A percentile compares a stretch with the other conserved stretches of the same genome.
These are phyloP conservation scores for Drosophila bifasciata DNA, from an alignment of 1,140 invertebrate species.

Conservation along the genomic window DNA sequence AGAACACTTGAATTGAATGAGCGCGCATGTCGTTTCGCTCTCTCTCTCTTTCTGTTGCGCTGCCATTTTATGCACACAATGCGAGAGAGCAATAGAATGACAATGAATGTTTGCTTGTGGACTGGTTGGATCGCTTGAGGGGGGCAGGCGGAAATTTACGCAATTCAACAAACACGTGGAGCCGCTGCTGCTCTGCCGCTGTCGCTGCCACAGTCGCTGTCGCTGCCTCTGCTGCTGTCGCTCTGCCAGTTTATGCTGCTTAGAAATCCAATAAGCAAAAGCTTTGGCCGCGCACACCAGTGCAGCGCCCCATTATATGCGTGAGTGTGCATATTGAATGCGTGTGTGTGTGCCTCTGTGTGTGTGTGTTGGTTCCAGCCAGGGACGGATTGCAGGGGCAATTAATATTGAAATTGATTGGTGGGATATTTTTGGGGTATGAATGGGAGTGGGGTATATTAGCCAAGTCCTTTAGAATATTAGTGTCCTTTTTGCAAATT, in stretches of 20 bases:
- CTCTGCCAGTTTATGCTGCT: conserved; percentile 37
- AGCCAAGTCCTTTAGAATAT: too few relatives aligned
- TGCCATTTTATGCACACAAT: conserved; percentile 57
- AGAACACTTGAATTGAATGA: conserved; percentile 19
- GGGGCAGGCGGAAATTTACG: conserved; percentile 53
- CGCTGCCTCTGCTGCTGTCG: conserved; percentile 36
- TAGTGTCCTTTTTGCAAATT: too few relatives aligned
- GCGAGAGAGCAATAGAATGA: conserved; percentile 24
- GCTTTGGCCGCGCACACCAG: conserved; percentile 71
- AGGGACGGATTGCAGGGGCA: conserved; percentile 49
- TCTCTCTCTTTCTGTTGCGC: conserved; percentile 20
- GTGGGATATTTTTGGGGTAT: not conserved
- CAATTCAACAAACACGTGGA: conserved; percentile 78
- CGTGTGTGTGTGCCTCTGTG: conserved; percentile 18
- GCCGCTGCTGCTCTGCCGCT: conserved; percentile 47
- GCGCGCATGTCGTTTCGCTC: conserved; percentile 47
- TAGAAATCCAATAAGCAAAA: conserved; percentile 73
- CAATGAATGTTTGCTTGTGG: conserved; percentile 39
- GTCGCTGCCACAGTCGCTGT: conserved; percentile 18
- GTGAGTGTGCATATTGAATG: conserved; percentile 55
- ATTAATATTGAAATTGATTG: conserved; percentile 45
- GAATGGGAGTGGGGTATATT: too few relatives aligned
- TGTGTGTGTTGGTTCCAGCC: conserved; percentile 22
- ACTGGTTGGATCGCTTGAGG: not conserved
- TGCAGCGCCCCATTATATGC: conserved; percentile 73